Evolutionary conservation across 2,888 invertebrate species (phyloP).

Genomic region (Mesorhabditis belari): DNA sequence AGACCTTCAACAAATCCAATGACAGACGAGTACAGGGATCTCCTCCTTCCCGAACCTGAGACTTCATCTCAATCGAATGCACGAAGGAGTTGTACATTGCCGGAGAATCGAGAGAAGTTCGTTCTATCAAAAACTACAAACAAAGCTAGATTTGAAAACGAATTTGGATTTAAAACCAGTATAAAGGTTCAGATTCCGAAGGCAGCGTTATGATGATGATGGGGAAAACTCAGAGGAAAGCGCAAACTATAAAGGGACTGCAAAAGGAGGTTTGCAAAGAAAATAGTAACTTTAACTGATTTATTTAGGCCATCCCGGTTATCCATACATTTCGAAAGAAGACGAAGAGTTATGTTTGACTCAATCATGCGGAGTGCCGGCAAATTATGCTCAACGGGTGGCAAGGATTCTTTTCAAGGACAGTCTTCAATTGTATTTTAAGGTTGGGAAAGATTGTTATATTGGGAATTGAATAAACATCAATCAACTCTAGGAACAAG

Average conservation of each 20-base stretch:
- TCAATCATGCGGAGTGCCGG: slow-evolving; percentile 15
- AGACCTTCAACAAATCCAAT: no score
- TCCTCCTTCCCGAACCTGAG: no score
- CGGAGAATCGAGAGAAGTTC: not conserved
- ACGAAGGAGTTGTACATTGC: not conserved
- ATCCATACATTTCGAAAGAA: slow-evolving; percentile 24
- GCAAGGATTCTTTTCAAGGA: slow-evolving; percentile 26
- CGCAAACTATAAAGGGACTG: not conserved
- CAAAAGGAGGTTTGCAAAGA: not conserved
- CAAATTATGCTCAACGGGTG: slow-evolving; percentile 33
- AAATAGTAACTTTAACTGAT: no score
- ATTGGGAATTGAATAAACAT: no score
- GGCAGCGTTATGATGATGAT: not conserved
- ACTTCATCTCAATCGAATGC: not conserved
- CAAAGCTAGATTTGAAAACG: no score
- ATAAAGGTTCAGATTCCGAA: not conserved
- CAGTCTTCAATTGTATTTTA: slow-evolving; percentile 31
- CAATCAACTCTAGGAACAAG: slow-evolving; percentile 21
- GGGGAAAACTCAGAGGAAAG: not conserved
- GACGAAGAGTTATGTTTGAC: slow-evolving; percentile 25
- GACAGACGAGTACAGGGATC: no score
- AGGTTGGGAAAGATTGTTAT: slow-evolving; percentile 15
- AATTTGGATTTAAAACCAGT: no score
- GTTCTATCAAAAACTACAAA: not conserved
- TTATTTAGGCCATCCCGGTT: slow-evolving; percentile 1